These are phyloP conservation scores for Ascidia mentula DNA, from an alignment of 23 tunicate genomes.

Conservation along the genomic window DNA sequence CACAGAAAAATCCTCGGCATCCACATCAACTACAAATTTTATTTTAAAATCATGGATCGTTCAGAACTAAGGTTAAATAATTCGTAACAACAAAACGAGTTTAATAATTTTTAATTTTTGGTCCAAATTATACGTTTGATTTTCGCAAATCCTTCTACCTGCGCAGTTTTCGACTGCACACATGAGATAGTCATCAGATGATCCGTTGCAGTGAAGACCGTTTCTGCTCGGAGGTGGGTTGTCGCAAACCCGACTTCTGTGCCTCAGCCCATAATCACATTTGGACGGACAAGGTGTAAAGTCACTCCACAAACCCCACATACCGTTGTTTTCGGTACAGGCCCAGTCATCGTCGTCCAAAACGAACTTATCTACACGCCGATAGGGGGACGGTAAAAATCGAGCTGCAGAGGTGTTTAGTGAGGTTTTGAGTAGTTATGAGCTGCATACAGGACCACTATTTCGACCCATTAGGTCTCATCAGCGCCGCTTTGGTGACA, in stretches of 20 bases:
- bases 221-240: conserved; percentile 32
- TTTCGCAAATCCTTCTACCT: conserved; percentile 18
- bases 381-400: too few relatives aligned
- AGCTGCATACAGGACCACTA: too few relatives aligned
- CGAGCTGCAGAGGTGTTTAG: too few relatives aligned
- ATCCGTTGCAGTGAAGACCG: conserved; percentile 39
- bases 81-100: too few relatives aligned
- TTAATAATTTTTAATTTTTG: too few relatives aligned
- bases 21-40: conserved; percentile 20
- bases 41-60: too few relatives aligned
- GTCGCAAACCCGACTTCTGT: conserved; percentile 35
- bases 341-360: conserved; percentile 29
- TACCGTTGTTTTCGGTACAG: conserved; percentile 30
- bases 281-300: conserved; percentile 52
- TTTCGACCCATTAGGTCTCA: too few relatives aligned
- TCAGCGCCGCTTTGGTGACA: too few relatives aligned
- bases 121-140: too few relatives aligned
- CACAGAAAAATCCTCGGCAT: conserved; percentile 37
- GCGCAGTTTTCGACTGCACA: conserved; percentile 55
- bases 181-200: conserved; percentile 20
- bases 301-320: conserved; percentile 68
- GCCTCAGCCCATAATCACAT: conserved; percentile 55
- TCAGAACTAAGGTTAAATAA: too few relatives aligned
- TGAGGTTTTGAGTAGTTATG: too few relatives aligned
- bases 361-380: neutral